Base-by-base conservation (phyloP, 2,797 vertebrate genomes). In the Pelochelys cantorii region DNA sequence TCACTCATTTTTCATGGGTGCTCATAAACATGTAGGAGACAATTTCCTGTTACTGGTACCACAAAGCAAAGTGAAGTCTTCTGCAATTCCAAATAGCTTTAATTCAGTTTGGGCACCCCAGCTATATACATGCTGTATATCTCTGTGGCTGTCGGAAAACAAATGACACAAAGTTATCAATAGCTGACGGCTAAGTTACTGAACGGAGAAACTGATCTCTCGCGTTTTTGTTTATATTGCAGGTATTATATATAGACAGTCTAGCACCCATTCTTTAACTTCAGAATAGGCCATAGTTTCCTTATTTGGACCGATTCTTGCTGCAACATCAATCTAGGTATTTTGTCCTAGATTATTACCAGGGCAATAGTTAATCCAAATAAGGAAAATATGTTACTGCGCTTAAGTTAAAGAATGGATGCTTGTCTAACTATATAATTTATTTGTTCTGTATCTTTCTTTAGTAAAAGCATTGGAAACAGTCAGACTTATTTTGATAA, bases 401-500 rank as follows among this genome's bases (percentile, higher is more conserved):
- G 1, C 84, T 91, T 8, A 78, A 53, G 27, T 79, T 79, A 86
- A 65, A 94, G 5, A 14, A 25, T 83, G 81, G 12, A 15, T 81
- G 14, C 20, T 86, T 12, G 42, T 91, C 65, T 85, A 54, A 71
- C 81, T 53, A 17, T 13, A n/a, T 71, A 14, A 4, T 92, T 84
- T 62, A 89, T 60, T 94, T 1, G 1, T 7, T 62, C 23, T 84
- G 23, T 57, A 77, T 84, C 82, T 89, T 92, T 85, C 55, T 79
- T 92, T 86, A 82, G 55, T 29, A 71, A 12, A 75, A 77, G 34
- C 88, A 87, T 6, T 86, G 79, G 93, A 94, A 96, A 92, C 56
- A 89, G 56, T 79, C 92, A 89, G 15, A 12, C 1, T 93, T 94
- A 94, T 88, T 92, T 90, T 96, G 88, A 94, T 31, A 90, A 79